phyloP scores from a whole-genome alignment of 2,797 vertebrate genomes.

The Anas bernieri region DNA sequence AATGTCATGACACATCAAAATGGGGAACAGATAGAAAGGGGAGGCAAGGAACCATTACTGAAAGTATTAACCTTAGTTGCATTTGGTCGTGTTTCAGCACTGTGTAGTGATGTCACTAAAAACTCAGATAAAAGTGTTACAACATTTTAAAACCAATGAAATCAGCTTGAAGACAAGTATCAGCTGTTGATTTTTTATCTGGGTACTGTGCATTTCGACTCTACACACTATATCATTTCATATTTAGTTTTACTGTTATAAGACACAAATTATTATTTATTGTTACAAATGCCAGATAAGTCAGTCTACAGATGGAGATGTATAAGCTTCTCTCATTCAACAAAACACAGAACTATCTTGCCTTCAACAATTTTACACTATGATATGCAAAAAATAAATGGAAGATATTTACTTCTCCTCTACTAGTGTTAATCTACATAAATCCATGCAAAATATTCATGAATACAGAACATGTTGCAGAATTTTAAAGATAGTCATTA shows the following conservation, averaged over 20 bases:
- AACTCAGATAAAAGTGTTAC: neutral
- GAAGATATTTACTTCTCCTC: neutral
- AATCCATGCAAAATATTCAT: constrained; percentile 17
- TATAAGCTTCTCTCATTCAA: neutral
- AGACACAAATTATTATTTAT: neutral
- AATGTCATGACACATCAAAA: neutral
- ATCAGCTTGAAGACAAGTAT: neutral
- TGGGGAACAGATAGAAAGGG: neutral
- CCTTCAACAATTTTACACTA: neutral
- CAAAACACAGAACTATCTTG: neutral
- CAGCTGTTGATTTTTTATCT: neutral
- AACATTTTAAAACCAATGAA: neutral
- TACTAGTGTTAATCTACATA: neutral
- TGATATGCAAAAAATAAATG: neutral
- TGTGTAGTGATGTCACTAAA: neutral
- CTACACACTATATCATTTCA: neutral
- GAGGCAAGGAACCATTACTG: neutral
- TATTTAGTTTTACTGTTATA: neutral
- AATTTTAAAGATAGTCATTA: constrained; percentile 32
- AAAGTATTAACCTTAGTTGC: neutral
- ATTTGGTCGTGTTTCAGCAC: neutral
- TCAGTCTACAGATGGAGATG: neutral
- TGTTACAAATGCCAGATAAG: neutral
- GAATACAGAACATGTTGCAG: neutral
- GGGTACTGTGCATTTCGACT: neutral